Evolutionary conservation across 2,797 vertebrate species (phyloP).

Genomic region (Hydrophis major): DNA sequence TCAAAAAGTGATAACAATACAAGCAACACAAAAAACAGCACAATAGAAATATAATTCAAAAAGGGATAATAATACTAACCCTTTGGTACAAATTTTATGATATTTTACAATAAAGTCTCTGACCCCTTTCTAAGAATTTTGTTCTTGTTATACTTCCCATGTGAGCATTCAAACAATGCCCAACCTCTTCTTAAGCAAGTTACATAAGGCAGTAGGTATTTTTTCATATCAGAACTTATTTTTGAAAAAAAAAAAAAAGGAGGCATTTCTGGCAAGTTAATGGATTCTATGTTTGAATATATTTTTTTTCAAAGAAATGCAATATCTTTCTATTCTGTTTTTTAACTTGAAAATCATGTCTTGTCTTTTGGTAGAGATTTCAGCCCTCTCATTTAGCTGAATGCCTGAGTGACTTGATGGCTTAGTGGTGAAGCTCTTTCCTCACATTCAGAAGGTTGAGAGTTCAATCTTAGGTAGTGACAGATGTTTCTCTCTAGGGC

Average conservation of each 20-base stretch:
- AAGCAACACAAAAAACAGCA: background rate
- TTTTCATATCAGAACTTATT: background rate
- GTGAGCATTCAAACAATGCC: background rate
- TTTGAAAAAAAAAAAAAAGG: background rate
- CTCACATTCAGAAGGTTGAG: background rate
- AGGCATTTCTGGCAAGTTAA: background rate
- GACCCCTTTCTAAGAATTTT: background rate
- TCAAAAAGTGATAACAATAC: background rate
- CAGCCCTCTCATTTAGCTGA: background rate
- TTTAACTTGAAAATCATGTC: background rate
- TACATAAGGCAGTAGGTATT: background rate
- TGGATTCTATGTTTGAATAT: background rate
- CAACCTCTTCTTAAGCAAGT: background rate
- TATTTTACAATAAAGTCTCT: background rate
- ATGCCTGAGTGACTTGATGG: background rate
- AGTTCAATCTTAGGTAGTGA: background rate
- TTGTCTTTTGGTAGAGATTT: background rate
- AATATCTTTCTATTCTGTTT: background rate
- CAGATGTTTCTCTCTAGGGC: background rate
- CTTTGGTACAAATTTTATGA: background rate
- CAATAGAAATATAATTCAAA: background rate
- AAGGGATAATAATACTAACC: background rate
- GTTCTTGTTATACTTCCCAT: background rate
- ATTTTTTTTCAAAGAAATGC: background rate
- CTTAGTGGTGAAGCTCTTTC: background rate